Evolutionary conservation across 2,113 vertebrate genomes (phyloP).

Genomic region (Shinisaurus crocodilurus): DNA sequence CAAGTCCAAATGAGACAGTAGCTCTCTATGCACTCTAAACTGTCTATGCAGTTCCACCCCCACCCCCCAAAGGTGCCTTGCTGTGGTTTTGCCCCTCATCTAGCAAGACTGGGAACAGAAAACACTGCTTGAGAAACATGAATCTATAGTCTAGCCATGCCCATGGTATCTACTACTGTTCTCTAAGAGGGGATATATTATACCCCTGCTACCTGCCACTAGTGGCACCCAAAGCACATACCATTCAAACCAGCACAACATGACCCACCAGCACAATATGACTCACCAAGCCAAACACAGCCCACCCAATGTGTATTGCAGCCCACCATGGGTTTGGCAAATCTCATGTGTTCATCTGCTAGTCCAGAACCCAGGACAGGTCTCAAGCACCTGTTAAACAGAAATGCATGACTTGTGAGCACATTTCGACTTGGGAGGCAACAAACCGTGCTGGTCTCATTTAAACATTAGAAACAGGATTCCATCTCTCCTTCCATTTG

Average conservation of each 20-base stretch:
- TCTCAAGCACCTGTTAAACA: not conserved
- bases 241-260: not conserved
- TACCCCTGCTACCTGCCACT: not conserved
- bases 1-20: not conserved
- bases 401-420: not conserved
- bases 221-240: not conserved
- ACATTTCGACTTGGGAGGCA: not conserved
- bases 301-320: not conserved
- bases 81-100: too few relatives aligned
- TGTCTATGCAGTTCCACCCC: too few relatives aligned
- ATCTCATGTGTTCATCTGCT: not conserved
- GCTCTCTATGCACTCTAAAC: not conserved
- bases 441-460: not conserved
- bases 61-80: not conserved
- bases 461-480: not conserved
- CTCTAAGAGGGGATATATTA: not conserved
- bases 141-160: not conserved
- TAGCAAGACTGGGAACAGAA: not conserved
- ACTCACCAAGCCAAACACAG: not conserved
- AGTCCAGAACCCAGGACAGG: not conserved
- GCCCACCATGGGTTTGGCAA: not conserved
- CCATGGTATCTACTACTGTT: not conserved
- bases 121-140: not conserved
- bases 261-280: not conserved
- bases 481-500: too few relatives aligned